These are phyloP conservation scores for Glossosoma conforme DNA, from an alignment of 1,140 invertebrate species.

Conservation along the genomic window DNA sequence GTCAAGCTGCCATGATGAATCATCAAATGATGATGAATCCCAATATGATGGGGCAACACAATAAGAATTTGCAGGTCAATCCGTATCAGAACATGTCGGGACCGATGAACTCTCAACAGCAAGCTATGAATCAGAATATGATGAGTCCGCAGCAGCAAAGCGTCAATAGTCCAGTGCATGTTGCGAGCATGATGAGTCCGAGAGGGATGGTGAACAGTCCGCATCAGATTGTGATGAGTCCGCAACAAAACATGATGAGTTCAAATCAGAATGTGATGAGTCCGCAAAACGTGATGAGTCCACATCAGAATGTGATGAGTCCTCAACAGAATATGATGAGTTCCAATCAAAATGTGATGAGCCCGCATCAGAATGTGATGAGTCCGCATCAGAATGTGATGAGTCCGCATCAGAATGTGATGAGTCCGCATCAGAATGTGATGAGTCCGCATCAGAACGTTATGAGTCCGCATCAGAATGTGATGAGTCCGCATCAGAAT, in stretches of 20 bases:
- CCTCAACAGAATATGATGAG: constrained; percentile 4
- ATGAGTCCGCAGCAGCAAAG: constrained; percentile 10
- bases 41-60: constrained; percentile 24
- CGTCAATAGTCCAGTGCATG: constrained; percentile 9
- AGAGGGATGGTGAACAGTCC: constrained; percentile 25
- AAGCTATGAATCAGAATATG: constrained; percentile 1
- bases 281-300: constrained; percentile 13
- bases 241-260: constrained; percentile 31
- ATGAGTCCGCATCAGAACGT: constrained; percentile 34
- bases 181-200: constrained; percentile 18
- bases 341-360: constrained; percentile 4
- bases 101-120: constrained; percentile 1
- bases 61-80: constrained; percentile 12
- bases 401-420: constrained; percentile 43
- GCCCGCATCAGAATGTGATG: not conserved
- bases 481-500: constrained; percentile 22
- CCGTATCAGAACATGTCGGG: constrained; percentile 6
- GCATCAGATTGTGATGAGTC: constrained; percentile 38
- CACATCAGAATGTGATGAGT: constrained; percentile 17
- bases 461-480: constrained; percentile 13
- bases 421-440: constrained; percentile 40
- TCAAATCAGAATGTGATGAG: constrained; percentile 16
- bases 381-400: constrained; percentile 33
- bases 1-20: constrained; percentile 5
- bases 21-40: constrained; percentile 9